Evolutionary conservation across 2,888 invertebrate genomes (phyloP), one percentile per base, ranked within the genome.

Genomic region (Galeopsomyia nigrocyanea): DNA sequence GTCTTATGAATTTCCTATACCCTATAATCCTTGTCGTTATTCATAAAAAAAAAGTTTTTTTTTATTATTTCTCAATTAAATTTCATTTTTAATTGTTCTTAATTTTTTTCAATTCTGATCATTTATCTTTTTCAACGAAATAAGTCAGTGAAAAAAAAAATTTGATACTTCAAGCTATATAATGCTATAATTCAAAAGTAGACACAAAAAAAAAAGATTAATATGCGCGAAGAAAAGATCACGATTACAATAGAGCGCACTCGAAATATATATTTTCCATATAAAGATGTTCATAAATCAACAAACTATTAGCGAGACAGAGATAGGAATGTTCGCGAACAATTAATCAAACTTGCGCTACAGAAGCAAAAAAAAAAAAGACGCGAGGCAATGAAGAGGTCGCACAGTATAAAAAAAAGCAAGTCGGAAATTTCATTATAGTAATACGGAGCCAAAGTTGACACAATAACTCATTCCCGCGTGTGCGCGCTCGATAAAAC

Each of bases 391-490:
- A 39, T 39, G 39, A 13, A 39, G 39, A 39, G 13, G 6, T 0
- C 21, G 14, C 1, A 46, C 21, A 5, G 39, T 26, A 49, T 21
- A 56, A 47, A 64, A 14, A 47, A 13, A 47, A 39, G 55, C 22
- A 21, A 49, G 16, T 39, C 16, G 21, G 58, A 67, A 68, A 74
- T 74, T 74, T 71, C 70, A 71, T 71, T 74, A 74, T 47, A 56
- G 50, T 60, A n/a, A 26, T 57, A 5, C 26, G 26, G 26, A 26
- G 31, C 46, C 56, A 26, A 70, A 69, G 70, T 70, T 67, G 69
- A 70, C 74, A 67, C 71, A 71, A 71, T 74, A 75, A 75, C 63
- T 69, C 71, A 71, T 71, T 69, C 60, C 10, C 47, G 58, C n/a
- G n/a, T n/a, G n/a, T n/a, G 64, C 3, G 26, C 68, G 66, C 58